phyloP scores from a whole-genome alignment of 2,113 vertebrate genomes.

The Mystacornis crossleyi region DNA sequence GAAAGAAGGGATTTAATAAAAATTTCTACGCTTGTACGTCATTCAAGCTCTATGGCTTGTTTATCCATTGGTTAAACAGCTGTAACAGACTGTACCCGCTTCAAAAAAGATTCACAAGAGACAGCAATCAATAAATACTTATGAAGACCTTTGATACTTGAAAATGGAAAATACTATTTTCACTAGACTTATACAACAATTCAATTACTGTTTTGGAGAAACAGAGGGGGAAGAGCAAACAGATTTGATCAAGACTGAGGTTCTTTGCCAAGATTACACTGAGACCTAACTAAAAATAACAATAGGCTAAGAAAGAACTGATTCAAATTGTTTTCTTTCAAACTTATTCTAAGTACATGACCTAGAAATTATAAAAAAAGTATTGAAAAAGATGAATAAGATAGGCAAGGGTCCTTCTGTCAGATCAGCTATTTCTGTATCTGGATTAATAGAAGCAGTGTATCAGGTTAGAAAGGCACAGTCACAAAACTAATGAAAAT shows the following conservation, averaged over 20 bases:
- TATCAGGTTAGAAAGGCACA: background rate
- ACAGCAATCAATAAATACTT: constrained; percentile 20
- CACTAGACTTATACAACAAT: background rate
- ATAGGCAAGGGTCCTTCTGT: background rate
- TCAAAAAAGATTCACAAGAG: constrained; percentile 6
- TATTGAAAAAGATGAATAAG: background rate
- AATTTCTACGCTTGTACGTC: background rate
- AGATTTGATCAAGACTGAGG: background rate
- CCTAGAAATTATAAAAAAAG: background rate
- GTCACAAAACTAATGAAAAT: constrained; percentile 9
- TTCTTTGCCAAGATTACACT: background rate
- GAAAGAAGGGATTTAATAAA: background rate
- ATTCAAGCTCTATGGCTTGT: background rate
- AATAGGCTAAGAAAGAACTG: background rate
- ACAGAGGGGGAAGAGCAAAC: background rate
- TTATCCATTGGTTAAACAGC: background rate
- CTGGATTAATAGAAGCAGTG: background rate
- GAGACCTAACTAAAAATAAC: background rate
- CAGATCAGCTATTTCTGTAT: background rate
- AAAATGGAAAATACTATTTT: constrained; percentile 52
- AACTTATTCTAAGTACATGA: background rate
- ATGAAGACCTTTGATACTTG: constrained; percentile 20
- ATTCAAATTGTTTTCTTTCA: background rate
- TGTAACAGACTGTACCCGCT: background rate
- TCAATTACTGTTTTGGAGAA: background rate